Evolutionary conservation across 35 echinoderm and acorn worm species (phyloP), one percentile per base, ranked within the genome.

Genomic region (Amphiura filiformis): DNA sequence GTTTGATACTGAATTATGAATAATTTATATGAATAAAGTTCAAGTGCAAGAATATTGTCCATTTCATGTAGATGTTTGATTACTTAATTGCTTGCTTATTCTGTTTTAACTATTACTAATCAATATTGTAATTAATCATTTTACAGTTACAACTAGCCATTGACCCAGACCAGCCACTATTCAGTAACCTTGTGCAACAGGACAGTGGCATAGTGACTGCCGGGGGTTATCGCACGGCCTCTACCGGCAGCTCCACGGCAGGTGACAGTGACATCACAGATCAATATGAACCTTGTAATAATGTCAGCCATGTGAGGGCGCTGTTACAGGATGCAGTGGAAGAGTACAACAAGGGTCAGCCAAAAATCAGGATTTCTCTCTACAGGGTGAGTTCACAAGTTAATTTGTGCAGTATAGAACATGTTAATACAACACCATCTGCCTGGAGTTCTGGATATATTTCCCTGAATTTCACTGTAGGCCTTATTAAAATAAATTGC

Each of bases 171-270:
- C 96, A 99, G 84, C 96, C 96, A 26, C 78, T 99, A 36, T 99
- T 99, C 87, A 99, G 96, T 52, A 99, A 94, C 52, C 82, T 99
- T 17, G 96, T 99, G 38, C 86, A 99, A 84, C 96, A 99, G 77
- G 96, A 99, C 76, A 88, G 84, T 40, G 96, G 96, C 31, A 94
- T 99, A 35, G 96, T 99, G 1, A 99, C 92, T 0, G 96, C 96
- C 36, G 96, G 96, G 22, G 93, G 92, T 35, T 94, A 99, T 87
- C 91, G 84, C 18, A 75, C 39, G 28, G 84, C 96, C 30, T 65
- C 83, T 36, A 42, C 81, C 32, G 49, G 80, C 61, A 90, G 82
- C 36, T 91, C 85, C 35, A 81, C 81, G 15, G 82, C 65, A 35
- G 81, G 39, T 34, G 90, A 89, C 33, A 85, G 85, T 20, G 92